phyloP scores from a whole-genome alignment of 1,140 invertebrate genomes.

The Heliothis subflexa region DNA sequence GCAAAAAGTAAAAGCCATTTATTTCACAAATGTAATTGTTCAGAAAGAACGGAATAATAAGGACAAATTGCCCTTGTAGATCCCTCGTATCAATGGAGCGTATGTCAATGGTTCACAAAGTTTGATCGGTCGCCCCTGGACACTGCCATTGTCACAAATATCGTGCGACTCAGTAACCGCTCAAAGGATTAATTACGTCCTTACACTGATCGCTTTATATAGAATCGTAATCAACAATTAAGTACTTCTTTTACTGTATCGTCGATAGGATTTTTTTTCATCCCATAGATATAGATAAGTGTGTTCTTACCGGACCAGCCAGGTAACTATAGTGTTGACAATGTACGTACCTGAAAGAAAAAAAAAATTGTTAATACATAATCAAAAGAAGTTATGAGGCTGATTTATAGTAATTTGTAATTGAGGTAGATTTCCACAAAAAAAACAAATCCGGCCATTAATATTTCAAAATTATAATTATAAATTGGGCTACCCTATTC shows the following conservation, averaged over 20 bases:
- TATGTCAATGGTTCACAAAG: slow-evolving; percentile 31
- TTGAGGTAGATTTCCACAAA: slow-evolving; percentile 48
- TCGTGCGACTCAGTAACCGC: background rate
- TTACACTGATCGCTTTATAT: slow-evolving; percentile 24
- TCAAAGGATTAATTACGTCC: slow-evolving; percentile 39
- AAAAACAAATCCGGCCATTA: slow-evolving; percentile 40
- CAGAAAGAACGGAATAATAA: slow-evolving; percentile 13
- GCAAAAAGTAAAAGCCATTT: background rate
- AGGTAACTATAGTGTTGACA: background rate
- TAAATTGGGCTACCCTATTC: slow-evolving; percentile 49
- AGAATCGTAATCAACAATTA: slow-evolving; percentile 3
- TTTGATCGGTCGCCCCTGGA: slow-evolving; percentile 3
- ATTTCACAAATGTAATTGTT: background rate
- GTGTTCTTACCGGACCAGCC: background rate
- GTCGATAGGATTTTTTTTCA: background rate
- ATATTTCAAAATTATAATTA: slow-evolving; percentile 52
- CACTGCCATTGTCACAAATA: background rate
- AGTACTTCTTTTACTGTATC: slow-evolving; percentile 1
- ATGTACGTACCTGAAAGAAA: slow-evolving; percentile 57
- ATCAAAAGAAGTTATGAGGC: background rate
- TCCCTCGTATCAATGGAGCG: slow-evolving; percentile 9
- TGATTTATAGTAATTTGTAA: slow-evolving; percentile 43
- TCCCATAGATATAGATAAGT: background rate
- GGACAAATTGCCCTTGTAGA: slow-evolving; percentile 6
- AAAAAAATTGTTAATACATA: slow-evolving; percentile 41